phyloP scores from a whole-genome alignment of 2,113 vertebrate genomes.

The Pseudorasbora parva region DNA sequence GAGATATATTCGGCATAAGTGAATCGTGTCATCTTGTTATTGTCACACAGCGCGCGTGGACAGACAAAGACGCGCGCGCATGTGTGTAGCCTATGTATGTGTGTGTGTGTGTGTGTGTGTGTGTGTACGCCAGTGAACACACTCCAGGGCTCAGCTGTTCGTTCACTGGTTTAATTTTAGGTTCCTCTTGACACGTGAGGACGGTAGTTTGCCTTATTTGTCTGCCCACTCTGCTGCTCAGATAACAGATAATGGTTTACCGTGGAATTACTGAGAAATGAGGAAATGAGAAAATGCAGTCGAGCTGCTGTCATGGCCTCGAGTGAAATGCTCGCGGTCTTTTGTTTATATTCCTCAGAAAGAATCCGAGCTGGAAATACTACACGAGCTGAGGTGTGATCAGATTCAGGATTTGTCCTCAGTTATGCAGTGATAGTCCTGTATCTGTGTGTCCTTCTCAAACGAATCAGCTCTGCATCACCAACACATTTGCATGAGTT shows the following conservation, averaged over 20 bases:
- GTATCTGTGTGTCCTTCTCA: too few species aligned
- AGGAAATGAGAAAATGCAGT: not conserved
- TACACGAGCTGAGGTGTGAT: not conserved
- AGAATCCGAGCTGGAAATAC: not conserved
- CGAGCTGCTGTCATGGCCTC: not conserved
- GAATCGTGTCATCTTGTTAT: constrained; percentile 86
- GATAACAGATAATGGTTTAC: not conserved
- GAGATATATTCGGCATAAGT: constrained; percentile 91
- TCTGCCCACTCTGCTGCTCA: constrained; percentile 42
- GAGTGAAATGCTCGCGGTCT: not conserved
- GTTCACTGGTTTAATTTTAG: constrained; percentile 84
- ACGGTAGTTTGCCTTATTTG: constrained; percentile 86
- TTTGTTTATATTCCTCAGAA: not conserved
- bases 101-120: not conserved
- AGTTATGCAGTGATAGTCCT: too few species aligned
- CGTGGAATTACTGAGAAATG: not conserved
- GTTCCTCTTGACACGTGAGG: constrained; percentile 73
- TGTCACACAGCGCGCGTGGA: constrained; percentile 20
- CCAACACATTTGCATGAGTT: not conserved
- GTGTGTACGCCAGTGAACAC: too few species aligned
- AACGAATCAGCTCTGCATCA: not conserved
- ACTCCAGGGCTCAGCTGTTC: constrained; percentile 52
- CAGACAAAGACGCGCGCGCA: constrained; percentile 17
- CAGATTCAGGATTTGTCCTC: not conserved
- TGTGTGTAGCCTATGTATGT: too few species aligned